Evolutionary conservation across 1,140 invertebrate species (phyloP).

Genomic region (Diprion similis): DNA sequence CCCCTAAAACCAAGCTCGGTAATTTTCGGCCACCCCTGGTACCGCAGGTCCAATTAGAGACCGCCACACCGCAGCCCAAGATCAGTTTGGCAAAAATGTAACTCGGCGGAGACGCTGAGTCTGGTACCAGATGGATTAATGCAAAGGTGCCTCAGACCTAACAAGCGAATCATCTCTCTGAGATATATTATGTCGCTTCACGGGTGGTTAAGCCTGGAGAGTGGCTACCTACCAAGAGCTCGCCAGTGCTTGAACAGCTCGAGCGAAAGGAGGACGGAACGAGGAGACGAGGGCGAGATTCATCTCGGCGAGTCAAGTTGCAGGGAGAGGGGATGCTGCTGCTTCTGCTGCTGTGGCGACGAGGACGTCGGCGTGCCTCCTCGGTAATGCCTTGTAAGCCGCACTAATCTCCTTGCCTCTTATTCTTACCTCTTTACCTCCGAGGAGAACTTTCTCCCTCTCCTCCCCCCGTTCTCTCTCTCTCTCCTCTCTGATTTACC

Average conservation of each 20-base stretch:
- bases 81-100: neutral
- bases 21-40: too few species aligned
- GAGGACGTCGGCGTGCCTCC: slow-evolving; percentile 24
- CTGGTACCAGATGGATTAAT: slow-evolving; percentile 41
- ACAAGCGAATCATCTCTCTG: slow-evolving; percentile 51
- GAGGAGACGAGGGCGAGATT: slow-evolving; percentile 17
- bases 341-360: neutral
- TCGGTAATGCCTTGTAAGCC: slow-evolving; percentile 50
- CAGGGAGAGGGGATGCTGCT: neutral
- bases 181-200: slow-evolving; percentile 52
- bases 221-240: slow-evolving; percentile 13
- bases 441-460: neutral
- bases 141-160: slow-evolving; percentile 37
- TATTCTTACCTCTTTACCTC: slow-evolving; percentile 27
- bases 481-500: slow-evolving; percentile 47
- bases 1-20: too few species aligned
- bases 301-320: neutral
- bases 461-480: neutral
- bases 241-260: neutral
- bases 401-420: slow-evolving; percentile 48
- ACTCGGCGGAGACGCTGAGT: neutral
- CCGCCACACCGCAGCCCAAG: too few species aligned
- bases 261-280: slow-evolving; percentile 14
- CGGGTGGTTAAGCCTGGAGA: slow-evolving; percentile 50
- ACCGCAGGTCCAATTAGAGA: too few species aligned